Evolutionary conservation across 2,113 vertebrate genomes (phyloP).

Genomic region (Chrysemys picta): DNA sequence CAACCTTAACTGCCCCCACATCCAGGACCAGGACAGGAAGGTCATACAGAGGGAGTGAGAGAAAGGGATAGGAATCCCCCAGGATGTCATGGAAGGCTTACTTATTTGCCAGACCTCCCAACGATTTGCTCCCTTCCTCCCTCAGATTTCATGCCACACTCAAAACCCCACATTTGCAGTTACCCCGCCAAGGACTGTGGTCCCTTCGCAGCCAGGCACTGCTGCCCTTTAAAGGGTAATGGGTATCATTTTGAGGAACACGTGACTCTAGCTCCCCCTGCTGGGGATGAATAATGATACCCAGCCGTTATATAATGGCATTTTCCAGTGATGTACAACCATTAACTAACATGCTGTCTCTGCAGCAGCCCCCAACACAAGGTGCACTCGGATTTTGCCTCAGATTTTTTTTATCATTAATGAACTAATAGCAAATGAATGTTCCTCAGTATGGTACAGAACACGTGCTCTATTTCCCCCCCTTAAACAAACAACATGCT

Average conservation of each 20-base stretch:
- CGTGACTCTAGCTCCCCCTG: neutral
- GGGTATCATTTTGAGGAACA: neutral
- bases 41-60: neutral
- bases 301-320: neutral
- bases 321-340: neutral
- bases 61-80: neutral
- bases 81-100: neutral
- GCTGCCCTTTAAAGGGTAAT: neutral
- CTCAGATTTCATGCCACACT: neutral
- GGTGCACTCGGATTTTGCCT: too few relatives aligned
- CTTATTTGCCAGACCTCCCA: neutral
- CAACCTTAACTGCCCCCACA: neutral
- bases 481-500: neutral
- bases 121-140: neutral
- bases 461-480: neutral
- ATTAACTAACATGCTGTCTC: neutral
- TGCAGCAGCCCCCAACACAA: neutral
- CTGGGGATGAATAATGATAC: neutral
- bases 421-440: neutral
- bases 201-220: neutral
- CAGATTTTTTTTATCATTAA: neutral
- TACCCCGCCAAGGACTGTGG: neutral
- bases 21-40: neutral
- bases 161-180: neutral
- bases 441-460: neutral